Conservation (phyloP, 1,140 invertebrate species). For the Muscidifurax raptorellus region DNA sequence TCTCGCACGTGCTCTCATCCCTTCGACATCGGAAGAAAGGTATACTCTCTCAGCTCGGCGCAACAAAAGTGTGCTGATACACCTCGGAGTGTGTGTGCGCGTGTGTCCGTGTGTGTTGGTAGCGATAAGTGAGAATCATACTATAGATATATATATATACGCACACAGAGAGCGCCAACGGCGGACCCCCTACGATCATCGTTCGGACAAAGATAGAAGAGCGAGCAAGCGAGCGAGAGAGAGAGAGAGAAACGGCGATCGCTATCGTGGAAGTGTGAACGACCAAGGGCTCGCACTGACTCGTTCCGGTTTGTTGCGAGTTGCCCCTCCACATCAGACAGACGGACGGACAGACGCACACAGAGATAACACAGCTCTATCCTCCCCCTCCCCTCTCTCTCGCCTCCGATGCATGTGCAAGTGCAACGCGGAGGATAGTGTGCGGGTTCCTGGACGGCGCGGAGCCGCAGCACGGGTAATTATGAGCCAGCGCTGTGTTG, state of each 20-base stretch:
- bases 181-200: neutral
- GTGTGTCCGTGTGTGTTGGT: too few species aligned
- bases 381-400: neutral
- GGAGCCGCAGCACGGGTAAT: neutral
- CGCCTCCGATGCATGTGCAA: neutral
- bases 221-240: neutral
- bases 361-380: neutral
- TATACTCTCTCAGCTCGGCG: neutral
- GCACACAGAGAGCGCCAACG: neutral
- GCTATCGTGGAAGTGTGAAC: constrained; percentile 10
- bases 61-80: neutral
- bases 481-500: neutral
- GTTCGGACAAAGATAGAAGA: neutral
- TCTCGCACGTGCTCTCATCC: neutral
- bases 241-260: neutral
- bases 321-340: neutral
- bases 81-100: neutral
- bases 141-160: too few species aligned
- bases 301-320: neutral
- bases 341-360: neutral
- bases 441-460: neutral
- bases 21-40: neutral
- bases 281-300: neutral
- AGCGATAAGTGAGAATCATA: neutral
- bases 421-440: neutral